These are phyloP conservation scores for Mormyrus proboscirostris DNA, from an alignment of 2,797 vertebrate genomes.

Conservation along the genomic window DNA sequence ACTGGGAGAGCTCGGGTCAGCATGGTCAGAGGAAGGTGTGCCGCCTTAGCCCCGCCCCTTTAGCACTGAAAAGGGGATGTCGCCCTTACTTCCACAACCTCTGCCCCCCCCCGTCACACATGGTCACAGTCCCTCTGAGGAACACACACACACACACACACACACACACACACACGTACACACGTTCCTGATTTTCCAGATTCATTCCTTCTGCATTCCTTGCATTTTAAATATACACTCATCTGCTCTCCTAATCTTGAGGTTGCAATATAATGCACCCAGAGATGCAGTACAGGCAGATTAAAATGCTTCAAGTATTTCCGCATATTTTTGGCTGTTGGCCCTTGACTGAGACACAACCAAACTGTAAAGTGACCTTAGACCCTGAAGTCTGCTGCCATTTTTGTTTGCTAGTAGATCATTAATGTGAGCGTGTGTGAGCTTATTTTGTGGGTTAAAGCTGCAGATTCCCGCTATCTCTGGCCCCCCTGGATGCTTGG, in stretches of 20 bases:
- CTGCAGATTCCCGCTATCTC: not conserved
- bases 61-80: not conserved
- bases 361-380: not conserved
- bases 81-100: not conserved
- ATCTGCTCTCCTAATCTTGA: not conserved
- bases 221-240: not conserved
- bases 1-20: not conserved
- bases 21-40: not conserved
- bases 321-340: not conserved
- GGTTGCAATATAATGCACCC: not conserved
- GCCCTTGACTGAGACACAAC: not conserved
- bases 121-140: not conserved
- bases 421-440: not conserved
- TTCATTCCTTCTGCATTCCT: not conserved
- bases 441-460: not conserved
- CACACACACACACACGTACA: no score
- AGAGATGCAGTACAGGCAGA: not conserved
- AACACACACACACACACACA: not conserved
- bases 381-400: not conserved
- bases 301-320: not conserved
- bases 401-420: not conserved
- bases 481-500: not conserved
- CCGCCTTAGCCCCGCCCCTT: not conserved
- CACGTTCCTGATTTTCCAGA: not conserved
- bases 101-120: not conserved